Conservation (phyloP, 1,140 invertebrate species). For the Trialeurodes vaporariorum region DNA sequence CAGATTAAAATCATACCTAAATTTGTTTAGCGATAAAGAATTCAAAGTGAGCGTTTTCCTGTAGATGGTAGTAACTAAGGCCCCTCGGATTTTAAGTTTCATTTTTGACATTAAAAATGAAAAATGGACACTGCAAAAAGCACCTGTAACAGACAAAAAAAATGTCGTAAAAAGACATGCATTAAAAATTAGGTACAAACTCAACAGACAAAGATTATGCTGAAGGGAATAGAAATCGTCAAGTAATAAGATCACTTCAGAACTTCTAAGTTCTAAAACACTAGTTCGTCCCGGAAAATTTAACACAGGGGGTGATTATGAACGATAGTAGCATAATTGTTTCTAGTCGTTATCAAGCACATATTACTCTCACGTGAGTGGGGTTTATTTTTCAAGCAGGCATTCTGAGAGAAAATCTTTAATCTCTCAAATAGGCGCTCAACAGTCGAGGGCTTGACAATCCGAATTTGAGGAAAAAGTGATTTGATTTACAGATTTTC, state of each 20-base stretch:
- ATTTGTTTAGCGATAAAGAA: slow-evolving; percentile 29
- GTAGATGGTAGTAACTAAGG: slow-evolving; percentile 75
- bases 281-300: background rate
- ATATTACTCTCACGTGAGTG: too few species aligned
- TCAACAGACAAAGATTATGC: background rate
- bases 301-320: too few species aligned
- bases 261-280: background rate
- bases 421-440: too few species aligned
- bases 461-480: too few species aligned
- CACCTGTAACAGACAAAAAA: slow-evolving; percentile 35
- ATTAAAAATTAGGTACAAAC: slow-evolving; percentile 8
- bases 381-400: too few species aligned
- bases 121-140: slow-evolving; percentile 78
- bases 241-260: background rate
- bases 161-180: slow-evolving; percentile 17
- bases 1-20: slow-evolving; percentile 29
- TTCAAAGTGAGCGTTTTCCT: slow-evolving; percentile 62
- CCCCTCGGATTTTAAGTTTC: slow-evolving; percentile 71
- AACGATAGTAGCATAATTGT: too few species aligned
- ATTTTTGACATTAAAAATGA: slow-evolving; percentile 77
- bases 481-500: too few species aligned
- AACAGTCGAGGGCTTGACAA: too few species aligned
- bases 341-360: too few species aligned
- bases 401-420: too few species aligned
- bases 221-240: background rate